Conservation (phyloP, 2,797 vertebrate genomes). For the Sciaenops ocellatus region DNA sequence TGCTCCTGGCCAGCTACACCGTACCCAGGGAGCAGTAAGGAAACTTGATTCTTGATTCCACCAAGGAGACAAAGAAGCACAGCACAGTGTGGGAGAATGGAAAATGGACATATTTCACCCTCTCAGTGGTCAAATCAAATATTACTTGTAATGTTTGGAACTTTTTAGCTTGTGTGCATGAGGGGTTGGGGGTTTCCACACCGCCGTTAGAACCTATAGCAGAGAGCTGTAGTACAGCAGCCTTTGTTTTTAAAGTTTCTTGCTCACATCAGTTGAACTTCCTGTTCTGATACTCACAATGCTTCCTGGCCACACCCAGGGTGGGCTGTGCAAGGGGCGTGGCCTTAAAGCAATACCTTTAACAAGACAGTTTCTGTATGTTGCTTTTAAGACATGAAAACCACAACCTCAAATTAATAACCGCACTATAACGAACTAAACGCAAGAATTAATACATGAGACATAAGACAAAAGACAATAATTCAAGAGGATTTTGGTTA, state of each 20-base stretch:
- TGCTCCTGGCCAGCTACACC: constrained; percentile 51
- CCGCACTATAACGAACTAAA: not conserved
- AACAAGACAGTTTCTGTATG: too few relatives aligned
- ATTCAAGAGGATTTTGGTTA: not conserved
- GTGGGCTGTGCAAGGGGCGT: constrained; percentile 18
- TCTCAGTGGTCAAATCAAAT: constrained; percentile 3
- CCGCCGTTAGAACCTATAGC: too few relatives aligned
- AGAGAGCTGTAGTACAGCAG: not conserved
- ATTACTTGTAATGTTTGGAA: not conserved
- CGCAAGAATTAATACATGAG: not conserved
- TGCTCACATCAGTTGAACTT: constrained; percentile 9
- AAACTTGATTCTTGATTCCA: constrained; percentile 47
- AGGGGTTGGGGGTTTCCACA: not conserved
- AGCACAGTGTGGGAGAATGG: constrained; percentile 19
- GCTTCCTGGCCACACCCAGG: constrained; percentile 51
- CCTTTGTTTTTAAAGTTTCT: constrained; percentile 9
- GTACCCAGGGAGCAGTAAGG: constrained; percentile 48
- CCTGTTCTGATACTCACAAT: constrained; percentile 34
- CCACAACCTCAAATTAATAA: too few relatives aligned
- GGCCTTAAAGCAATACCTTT: constrained; percentile 57
- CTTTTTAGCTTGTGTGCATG: not conserved
- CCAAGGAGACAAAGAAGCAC: constrained; percentile 41
- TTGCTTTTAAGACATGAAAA: too few relatives aligned
- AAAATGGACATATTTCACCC: constrained; percentile 23
- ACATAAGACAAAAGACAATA: not conserved